Evolutionary conservation across 2,888 invertebrate species (phyloP), one percentile per base, ranked within the genome.

Genomic region (Euplagia quadripunctaria): DNA sequence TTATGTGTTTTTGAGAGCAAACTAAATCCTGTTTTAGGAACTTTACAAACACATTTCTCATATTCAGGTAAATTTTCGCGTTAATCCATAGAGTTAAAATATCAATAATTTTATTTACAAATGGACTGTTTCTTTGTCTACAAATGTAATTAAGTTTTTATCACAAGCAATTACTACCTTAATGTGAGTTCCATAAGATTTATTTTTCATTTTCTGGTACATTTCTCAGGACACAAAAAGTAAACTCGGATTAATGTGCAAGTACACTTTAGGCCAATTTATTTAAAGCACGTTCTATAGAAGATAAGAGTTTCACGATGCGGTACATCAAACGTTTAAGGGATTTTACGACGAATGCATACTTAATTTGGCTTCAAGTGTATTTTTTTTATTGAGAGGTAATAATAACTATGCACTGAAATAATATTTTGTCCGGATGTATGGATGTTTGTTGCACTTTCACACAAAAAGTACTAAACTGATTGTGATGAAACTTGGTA

Each of bases 311-410:
- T 73, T 73, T 68, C 79, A 79, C 73, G 79, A 78, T 6, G 82
- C 74, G 85, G 73, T 74, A 84, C 78, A 80, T 85, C 84, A 85
- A 84, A 85, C 78, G 82, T 72, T 78, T 71, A 85, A 77, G 82
- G 79, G 79, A 77, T 72, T 81, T 83, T 82, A 81, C 86, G 82
- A 68, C 69, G 72, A 75, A 82, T 81, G 82, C 77, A 85, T 85
- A 85, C 84, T 79, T 84, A 85, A 85, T 85, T 83, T 77, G 66
- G 67, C 71, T 64, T 70, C n/a, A 76, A 79, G 75, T 79, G 70
- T 82, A 61, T 61, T 55, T 61, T 74, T 79, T 76, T 79, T 73
- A 72, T 72, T 76, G 55, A 74, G 31, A 70, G 73, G 68, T 73
- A n/a, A 64, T 77, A 64, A 70, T 64, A 51, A 55, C 51, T 64